Percentiles rank a stretch among this genome's conserved stretches.
Evolutionary conservation across 2,888 invertebrate species (phyloP).

Genomic region (Thereva nobilitata): DNA sequence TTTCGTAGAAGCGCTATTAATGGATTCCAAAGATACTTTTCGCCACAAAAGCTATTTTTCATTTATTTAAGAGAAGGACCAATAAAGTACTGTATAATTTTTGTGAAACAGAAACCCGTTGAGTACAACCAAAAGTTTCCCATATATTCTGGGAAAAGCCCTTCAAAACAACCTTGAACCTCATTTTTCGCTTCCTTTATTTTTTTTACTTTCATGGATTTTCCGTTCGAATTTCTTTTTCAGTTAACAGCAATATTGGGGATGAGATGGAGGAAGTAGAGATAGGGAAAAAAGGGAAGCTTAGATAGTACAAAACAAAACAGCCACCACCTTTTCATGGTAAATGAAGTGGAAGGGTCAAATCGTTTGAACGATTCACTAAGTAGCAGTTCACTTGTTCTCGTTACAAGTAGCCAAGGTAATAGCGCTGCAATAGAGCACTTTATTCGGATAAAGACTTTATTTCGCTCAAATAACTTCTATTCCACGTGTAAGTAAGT

Average conservation of each 20-base stretch:
- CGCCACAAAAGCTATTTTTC: too few species aligned
- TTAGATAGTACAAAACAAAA: conserved; percentile 5
- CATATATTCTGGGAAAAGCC: too few species aligned
- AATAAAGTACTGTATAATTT: too few species aligned
- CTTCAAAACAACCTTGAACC: too few species aligned
- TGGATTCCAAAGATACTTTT: too few species aligned
- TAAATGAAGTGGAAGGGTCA: conserved; percentile 34
- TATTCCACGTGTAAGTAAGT: conserved; percentile 25
- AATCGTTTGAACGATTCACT: conserved; percentile 31
- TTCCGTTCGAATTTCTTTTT: neutral
- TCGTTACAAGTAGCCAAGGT: conserved; percentile 2
- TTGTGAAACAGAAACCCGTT: too few species aligned
- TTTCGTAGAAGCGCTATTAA: too few species aligned
- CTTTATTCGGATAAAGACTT: conserved; percentile 28
- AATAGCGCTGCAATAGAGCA: conserved; percentile 2
- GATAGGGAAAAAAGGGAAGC: neutral
- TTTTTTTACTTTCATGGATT: too few species aligned
- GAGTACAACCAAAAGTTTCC: too few species aligned
- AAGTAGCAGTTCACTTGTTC: conserved; percentile 15
- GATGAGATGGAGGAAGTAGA: conserved; percentile 3
- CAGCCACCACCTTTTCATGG: conserved; percentile 23
- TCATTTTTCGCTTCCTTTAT: too few species aligned
- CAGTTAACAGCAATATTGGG: neutral
- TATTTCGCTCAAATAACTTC: conserved; percentile 29
- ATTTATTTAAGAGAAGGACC: too few species aligned